These are phyloP conservation scores for Pseudomyrmex concolor DNA, from an alignment of 1,140 invertebrate species.

Conservation along the genomic window DNA sequence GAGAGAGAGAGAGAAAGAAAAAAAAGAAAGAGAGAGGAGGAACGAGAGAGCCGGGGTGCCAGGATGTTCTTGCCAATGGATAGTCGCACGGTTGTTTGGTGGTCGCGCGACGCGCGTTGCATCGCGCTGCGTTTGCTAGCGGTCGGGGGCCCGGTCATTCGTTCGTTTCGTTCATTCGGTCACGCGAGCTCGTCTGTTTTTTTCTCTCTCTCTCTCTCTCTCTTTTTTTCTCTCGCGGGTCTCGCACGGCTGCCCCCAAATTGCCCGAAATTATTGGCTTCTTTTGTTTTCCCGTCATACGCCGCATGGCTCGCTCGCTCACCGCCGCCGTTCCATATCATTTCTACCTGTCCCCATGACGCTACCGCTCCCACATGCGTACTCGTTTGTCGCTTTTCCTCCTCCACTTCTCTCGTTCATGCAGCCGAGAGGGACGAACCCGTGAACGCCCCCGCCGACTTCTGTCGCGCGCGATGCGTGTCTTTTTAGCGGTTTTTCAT, in stretches of 20 bases:
- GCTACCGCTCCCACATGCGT: slow-evolving; percentile 66
- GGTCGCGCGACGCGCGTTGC: slow-evolving; percentile 63
- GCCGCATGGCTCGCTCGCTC: slow-evolving; percentile 73
- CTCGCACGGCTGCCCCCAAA: slow-evolving; percentile 84
- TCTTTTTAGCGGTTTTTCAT: slow-evolving; percentile 53
- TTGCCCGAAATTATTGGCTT: slow-evolving; percentile 85
- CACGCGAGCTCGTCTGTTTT: slow-evolving; percentile 78
- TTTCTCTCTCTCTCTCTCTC: not conserved
- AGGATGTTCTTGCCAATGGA: slow-evolving; percentile 69
- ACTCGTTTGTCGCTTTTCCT: slow-evolving; percentile 59
- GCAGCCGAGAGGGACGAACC: too few relatives aligned
- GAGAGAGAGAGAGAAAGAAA: not conserved
- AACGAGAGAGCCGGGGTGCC: slow-evolving; percentile 15
- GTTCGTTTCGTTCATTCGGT: slow-evolving; percentile 65
- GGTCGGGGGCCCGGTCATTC: slow-evolving; percentile 20
- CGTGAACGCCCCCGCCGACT: too few relatives aligned
- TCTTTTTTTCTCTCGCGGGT: slow-evolving; percentile 69
- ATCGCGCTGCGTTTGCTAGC: slow-evolving; percentile 37
- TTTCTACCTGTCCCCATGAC: slow-evolving; percentile 78
- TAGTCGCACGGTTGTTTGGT: slow-evolving; percentile 76
- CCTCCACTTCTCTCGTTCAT: slow-evolving; percentile 14
- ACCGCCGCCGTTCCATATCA: slow-evolving; percentile 78
- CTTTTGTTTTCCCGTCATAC: slow-evolving; percentile 85
- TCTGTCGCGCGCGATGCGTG: slow-evolving; percentile 25
- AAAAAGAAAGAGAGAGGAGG: not conserved